Percentiles rank a stretch among this genome's conserved stretches.
These are phyloP conservation scores for Alouatta palliata DNA, from an alignment of 2,113 vertebrate genomes.

Conservation along the genomic window DNA sequence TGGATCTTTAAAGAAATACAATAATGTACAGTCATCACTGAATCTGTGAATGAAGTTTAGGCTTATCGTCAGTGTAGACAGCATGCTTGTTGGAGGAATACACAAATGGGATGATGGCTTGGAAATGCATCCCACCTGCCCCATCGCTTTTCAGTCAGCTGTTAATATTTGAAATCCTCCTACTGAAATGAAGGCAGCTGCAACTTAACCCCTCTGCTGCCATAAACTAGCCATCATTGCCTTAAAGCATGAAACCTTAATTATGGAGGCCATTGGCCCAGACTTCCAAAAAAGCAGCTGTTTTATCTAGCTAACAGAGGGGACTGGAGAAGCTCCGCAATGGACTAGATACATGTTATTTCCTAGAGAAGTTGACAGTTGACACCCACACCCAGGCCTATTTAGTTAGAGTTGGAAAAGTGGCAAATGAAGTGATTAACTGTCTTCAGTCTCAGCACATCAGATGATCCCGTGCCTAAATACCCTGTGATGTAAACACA, in stretches of 20 bases:
- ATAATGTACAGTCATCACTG: neutral
- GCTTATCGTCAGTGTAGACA: neutral
- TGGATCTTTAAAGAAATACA: neutral
- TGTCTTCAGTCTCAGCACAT: conserved; percentile 61
- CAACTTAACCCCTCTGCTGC: conserved; percentile 56
- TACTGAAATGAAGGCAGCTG: conserved; percentile 57
- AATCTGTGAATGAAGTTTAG: conserved; percentile 22
- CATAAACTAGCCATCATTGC: conserved; percentile 61
- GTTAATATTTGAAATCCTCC: conserved; percentile 56
- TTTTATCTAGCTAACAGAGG: conserved; percentile 80
- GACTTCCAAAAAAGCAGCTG: conserved; percentile 80
- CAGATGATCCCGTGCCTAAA: conserved; percentile 69
- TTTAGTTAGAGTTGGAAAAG: conserved; percentile 59
- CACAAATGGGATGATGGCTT: neutral
- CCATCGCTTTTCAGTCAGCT: conserved; percentile 46
- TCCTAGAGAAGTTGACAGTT: conserved; percentile 41
- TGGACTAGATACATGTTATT: conserved; percentile 50
- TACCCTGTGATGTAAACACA: conserved; percentile 58
- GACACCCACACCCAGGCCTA: conserved; percentile 56
- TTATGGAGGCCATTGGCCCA: conserved; percentile 67
- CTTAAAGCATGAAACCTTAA: conserved; percentile 59
- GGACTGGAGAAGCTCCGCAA: conserved; percentile 68
- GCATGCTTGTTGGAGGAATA: neutral
- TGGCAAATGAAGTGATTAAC: conserved; percentile 59
- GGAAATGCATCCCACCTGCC: conserved; percentile 8